Conservation (phyloP, 30 jellyfish, hydroid and myxozoan species). For the Chrysaora quinquecirrha region DNA sequence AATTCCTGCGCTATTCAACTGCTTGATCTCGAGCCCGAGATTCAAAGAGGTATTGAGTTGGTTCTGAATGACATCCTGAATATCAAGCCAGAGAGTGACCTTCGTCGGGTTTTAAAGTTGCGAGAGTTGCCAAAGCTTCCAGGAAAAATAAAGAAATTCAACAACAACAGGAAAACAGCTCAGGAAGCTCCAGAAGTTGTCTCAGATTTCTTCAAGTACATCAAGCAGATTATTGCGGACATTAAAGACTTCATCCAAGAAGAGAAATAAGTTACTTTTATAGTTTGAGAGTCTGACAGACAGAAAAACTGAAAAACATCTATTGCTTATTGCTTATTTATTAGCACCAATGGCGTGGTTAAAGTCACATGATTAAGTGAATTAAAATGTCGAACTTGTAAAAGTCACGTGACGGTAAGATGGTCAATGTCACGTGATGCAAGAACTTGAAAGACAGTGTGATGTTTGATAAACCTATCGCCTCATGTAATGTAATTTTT, state of each 20-base stretch:
- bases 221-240: conserved; percentile 21
- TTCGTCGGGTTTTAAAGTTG: conserved; percentile 33
- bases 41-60: conserved; percentile 23
- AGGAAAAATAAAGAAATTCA: conserved; percentile 28
- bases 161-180: conserved; percentile 46
- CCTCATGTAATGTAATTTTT: no score
- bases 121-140: conserved; percentile 27
- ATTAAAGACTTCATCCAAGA: conserved; percentile 20
- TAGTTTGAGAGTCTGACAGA: no score
- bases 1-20: conserved; percentile 5
- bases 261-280: conserved; percentile 3
- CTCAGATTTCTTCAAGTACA: conserved; percentile 27
- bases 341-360: no score
- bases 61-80: conserved; percentile 6
- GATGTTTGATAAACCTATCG: no score
- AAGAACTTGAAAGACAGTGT: no score
- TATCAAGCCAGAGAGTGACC: conserved; percentile 33
- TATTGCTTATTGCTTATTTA: no score
- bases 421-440: no score
- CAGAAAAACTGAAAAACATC: no score
- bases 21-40: conserved; percentile 30
- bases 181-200: conserved; percentile 43
- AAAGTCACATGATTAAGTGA: no score
- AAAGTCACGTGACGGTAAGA: no score
- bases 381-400: no score